Conservation (phyloP, 2,797 vertebrate genomes). For the Rallus crepitans region DNA sequence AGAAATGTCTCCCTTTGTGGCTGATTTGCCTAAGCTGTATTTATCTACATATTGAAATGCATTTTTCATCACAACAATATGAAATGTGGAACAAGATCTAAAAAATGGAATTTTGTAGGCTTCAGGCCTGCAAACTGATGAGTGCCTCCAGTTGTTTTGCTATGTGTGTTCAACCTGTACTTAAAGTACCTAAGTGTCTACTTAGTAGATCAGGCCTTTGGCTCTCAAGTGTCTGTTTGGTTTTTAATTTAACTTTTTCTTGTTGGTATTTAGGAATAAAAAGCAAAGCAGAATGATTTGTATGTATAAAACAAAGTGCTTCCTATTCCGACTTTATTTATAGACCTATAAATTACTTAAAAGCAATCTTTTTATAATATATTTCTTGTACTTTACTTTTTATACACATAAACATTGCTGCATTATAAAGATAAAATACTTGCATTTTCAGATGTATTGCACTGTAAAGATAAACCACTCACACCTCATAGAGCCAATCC, state of each 20-base stretch:
- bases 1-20: not conserved
- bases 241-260: not conserved
- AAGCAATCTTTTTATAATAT: not conserved
- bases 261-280: not conserved
- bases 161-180: not conserved
- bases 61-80: not conserved
- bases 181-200: not conserved
- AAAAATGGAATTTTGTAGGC: not conserved
- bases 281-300: not conserved
- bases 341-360: not conserved
- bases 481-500: fast-evolving
- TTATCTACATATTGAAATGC: not conserved
- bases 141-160: not conserved
- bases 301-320: not conserved
- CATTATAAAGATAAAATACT: not conserved
- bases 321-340: not conserved
- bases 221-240: not conserved
- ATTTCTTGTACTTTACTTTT: not conserved
- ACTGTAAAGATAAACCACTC: not conserved
- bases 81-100: not conserved
- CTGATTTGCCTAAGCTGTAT: not conserved
- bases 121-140: not conserved
- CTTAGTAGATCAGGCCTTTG: not conserved
- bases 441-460: not conserved
- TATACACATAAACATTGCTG: not conserved